Conservation (phyloP, 2,888 invertebrate genomes). For the Taphrorychus bicolor region DNA sequence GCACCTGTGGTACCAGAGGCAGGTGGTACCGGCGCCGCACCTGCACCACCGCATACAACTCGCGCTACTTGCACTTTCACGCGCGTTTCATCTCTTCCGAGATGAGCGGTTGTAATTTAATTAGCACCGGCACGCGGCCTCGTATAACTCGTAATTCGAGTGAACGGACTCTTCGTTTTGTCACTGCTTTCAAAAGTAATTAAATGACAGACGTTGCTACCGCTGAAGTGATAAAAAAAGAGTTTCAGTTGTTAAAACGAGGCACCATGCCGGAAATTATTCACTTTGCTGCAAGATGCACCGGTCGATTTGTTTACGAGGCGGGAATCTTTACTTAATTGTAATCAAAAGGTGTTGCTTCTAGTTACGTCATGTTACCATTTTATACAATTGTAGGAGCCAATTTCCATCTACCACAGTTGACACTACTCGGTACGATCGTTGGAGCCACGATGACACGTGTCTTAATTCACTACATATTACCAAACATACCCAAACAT, state of each 20-base stretch:
- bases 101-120: constrained; percentile 29
- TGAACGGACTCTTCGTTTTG: neutral
- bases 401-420: too few relatives aligned
- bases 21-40: constrained; percentile 32
- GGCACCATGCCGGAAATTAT: neutral
- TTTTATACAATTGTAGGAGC: too few relatives aligned
- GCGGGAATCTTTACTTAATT: neutral
- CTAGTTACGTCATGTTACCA: neutral
- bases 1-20: constrained; percentile 46
- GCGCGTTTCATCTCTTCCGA: constrained; percentile 33
- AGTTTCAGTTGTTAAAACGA: neutral
- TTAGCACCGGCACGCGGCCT: constrained; percentile 22
- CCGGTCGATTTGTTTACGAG: neutral
- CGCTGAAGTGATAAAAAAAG: neutral
- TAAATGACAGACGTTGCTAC: constrained; percentile 2
- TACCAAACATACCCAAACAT: too few relatives aligned
- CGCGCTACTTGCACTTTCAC: constrained; percentile 40
- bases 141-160: constrained; percentile 7
- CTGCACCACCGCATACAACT: constrained; percentile 23
- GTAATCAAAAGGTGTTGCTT: neutral
- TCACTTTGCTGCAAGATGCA: neutral
- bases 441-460: too few relatives aligned
- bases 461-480: too few relatives aligned
- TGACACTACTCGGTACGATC: too few relatives aligned
- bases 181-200: constrained; percentile 10